These are phyloP conservation scores for Delichon dasypus DNA, from an alignment of 2,797 vertebrate species.

Conservation along the genomic window DNA sequence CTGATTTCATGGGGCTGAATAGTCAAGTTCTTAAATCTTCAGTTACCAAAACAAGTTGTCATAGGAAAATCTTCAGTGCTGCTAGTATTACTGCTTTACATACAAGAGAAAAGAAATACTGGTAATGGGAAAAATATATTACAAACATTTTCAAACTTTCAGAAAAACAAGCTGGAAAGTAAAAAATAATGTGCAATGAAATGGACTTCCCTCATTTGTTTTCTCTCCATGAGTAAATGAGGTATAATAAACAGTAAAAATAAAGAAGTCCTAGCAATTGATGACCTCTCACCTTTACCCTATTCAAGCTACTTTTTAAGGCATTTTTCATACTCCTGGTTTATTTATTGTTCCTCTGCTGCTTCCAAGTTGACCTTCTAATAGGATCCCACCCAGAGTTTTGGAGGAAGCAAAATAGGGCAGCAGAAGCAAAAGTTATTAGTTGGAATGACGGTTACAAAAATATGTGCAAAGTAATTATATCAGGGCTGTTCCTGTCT, in stretches of 20 bases:
- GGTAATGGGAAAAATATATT: background rate
- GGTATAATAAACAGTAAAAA: conserved; percentile 6
- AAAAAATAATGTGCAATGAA: conserved; percentile 20
- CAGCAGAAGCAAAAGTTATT: background rate
- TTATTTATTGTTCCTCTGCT: conserved; percentile 54
- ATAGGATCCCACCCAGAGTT: conserved; percentile 13
- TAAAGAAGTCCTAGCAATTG: background rate
- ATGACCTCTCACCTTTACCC: background rate
- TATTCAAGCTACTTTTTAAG: background rate
- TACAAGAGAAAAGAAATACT: background rate
- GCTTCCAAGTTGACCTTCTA: conserved; percentile 11
- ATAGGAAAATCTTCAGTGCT: background rate
- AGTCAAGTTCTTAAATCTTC: background rate
- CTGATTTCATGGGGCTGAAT: background rate
- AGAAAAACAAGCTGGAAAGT: background rate
- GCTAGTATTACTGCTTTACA: background rate
- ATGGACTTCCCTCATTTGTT: conserved; percentile 29
- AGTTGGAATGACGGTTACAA: background rate
- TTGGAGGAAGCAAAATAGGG: background rate
- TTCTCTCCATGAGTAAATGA: background rate
- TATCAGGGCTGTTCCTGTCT: background rate
- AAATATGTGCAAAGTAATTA: background rate
- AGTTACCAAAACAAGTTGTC: background rate
- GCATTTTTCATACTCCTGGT: conserved; percentile 8
- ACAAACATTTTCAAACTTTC: background rate